Conservation (phyloP, 2,888 invertebrate species). For the Amaurobius ferox region DNA sequence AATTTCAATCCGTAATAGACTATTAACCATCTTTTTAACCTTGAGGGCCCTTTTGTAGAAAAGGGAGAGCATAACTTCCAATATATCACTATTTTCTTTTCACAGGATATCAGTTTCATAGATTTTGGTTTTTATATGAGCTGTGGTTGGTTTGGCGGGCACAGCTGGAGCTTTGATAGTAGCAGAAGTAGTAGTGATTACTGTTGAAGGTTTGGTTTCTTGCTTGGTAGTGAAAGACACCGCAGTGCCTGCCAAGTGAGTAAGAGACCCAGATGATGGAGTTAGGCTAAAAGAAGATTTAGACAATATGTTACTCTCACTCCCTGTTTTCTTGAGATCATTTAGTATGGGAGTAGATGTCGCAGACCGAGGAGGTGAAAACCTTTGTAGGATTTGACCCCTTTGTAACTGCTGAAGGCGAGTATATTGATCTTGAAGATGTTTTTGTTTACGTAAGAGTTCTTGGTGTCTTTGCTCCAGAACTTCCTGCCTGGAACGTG, state of each 20-base stretch:
- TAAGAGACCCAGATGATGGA: conserved; percentile 82
- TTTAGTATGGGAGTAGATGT: conserved; percentile 73
- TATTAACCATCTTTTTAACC: conserved; percentile 42
- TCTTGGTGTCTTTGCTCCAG: conserved; percentile 93
- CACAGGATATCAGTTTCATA: conserved; percentile 96
- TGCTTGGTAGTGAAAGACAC: conserved; percentile 45
- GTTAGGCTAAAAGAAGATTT: conserved; percentile 86
- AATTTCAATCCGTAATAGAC: conserved; percentile 50
- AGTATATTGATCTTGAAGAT: conserved; percentile 93
- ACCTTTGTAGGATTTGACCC: conserved; percentile 77
- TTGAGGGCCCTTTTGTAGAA: conserved; percentile 34
- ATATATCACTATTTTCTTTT: conserved; percentile 44
- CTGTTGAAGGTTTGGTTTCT: conserved; percentile 27
- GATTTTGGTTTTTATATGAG: conserved; percentile 75
- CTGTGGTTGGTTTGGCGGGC: conserved; percentile 51
- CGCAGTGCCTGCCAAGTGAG: conserved; percentile 80
- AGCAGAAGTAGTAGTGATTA: conserved; percentile 45
- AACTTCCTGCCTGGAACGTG: conserved; percentile 76
- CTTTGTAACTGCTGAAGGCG: conserved; percentile 91
- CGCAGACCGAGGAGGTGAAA: conserved; percentile 80
- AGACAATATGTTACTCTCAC: conserved; percentile 89
- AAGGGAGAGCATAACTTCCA: conserved; percentile 16
- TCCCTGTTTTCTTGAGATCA: conserved; percentile 89
- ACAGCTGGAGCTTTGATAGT: conserved; percentile 45
- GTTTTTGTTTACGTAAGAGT: conserved; percentile 89